These are phyloP conservation scores for Peromyscus nudipes DNA, from an alignment of 2,797 vertebrate genomes.

Conservation along the genomic window DNA sequence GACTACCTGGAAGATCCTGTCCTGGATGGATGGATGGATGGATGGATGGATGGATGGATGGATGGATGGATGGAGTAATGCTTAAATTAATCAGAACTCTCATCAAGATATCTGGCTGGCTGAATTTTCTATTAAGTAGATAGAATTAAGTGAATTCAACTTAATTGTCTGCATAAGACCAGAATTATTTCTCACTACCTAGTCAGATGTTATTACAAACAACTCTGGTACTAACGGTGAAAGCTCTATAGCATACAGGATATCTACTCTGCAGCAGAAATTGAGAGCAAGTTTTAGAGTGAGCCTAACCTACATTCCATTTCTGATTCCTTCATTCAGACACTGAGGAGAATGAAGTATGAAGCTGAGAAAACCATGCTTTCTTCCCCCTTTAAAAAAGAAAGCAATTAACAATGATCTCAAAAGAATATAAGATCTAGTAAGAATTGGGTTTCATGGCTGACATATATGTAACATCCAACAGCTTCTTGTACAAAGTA, in stretches of 20 bases:
- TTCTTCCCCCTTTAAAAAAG: not conserved
- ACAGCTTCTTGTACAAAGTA: conserved; percentile 25
- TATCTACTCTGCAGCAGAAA: conserved; percentile 11
- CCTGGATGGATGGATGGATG: not conserved
- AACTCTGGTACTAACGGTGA: not conserved
- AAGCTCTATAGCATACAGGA: not conserved
- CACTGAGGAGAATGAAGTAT: not conserved
- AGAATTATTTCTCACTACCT: conserved; percentile 27
- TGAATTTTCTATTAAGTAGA: conserved; percentile 30
- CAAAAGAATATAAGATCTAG: conserved; percentile 24
- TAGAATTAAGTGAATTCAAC: conserved; percentile 54
- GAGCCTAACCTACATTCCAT: not conserved
- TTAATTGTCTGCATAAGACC: not conserved
- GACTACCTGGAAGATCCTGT: not conserved
- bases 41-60: too few species aligned
- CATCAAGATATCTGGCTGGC: conserved; percentile 7
- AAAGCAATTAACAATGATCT: conserved; percentile 37
- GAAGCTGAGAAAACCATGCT: not conserved
- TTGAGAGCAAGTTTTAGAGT: not conserved
- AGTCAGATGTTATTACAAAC: conserved; percentile 39
- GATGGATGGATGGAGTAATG: not conserved
- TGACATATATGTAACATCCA: not conserved
- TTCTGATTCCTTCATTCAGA: not conserved
- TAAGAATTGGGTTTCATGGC: conserved; percentile 11
- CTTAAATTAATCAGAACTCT: conserved; percentile 64